Evolutionary conservation across 1,140 invertebrate genomes (phyloP).

Genomic region (Brachionus sp.): DNA sequence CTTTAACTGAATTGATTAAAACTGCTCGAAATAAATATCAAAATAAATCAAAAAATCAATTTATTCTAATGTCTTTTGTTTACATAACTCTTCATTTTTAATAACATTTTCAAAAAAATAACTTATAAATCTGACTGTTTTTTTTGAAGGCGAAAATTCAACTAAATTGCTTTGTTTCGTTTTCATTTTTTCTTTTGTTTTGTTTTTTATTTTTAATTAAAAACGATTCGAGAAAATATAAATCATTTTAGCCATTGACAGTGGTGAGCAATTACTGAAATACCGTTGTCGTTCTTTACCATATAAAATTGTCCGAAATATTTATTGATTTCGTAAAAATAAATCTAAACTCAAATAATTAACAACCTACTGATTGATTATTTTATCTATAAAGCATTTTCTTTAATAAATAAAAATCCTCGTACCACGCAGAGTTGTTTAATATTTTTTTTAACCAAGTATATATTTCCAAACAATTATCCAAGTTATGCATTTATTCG

Average conservation of each 20-base stretch:
- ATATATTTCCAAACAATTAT: not conserved
- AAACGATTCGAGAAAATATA: not conserved
- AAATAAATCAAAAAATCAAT: not conserved
- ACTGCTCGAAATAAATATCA: too few species aligned
- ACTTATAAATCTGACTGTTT: not conserved
- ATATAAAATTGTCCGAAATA: not conserved
- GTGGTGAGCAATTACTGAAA: not conserved
- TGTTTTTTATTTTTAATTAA: not conserved
- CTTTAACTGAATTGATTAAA: not conserved
- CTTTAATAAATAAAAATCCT: not conserved
- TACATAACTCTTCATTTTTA: not conserved
- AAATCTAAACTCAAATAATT: not conserved
- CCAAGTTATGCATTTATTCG: not conserved
- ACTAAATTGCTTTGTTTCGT: not conserved
- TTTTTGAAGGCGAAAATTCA: not conserved
- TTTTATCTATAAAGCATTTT: not conserved
- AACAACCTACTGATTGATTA: conserved; percentile 1
- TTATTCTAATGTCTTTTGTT: not conserved
- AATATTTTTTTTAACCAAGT: not conserved
- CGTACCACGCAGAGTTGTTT: not conserved
- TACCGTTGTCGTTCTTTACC: not conserved
- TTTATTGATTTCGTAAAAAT: not conserved
- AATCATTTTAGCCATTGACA: not conserved
- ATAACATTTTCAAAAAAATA: not conserved
- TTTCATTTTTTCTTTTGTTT: not conserved